A percentile compares a stretch with the other conserved stretches of the same genome.
Evolutionary conservation across 1,140 invertebrate genomes (phyloP).

Genomic region (Notospermus geniculatus): DNA sequence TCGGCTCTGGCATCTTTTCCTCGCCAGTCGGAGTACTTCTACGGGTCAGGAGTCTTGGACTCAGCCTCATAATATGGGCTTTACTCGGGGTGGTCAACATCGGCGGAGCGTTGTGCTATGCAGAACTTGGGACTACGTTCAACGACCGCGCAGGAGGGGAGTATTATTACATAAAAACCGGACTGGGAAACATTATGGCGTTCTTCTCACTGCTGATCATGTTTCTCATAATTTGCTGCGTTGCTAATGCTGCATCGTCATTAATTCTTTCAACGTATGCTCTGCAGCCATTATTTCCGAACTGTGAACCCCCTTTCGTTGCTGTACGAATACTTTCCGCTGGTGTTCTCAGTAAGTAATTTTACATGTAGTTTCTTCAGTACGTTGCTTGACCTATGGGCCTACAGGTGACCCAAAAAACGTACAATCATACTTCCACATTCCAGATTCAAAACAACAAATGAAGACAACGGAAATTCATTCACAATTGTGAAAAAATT

Average conservation of each 20-base stretch:
- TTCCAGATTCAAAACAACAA: no score
- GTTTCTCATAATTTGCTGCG: slow-evolving; percentile 69
- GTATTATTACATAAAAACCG: slow-evolving; percentile 12
- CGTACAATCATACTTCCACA: no score
- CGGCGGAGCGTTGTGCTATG: slow-evolving; percentile 60
- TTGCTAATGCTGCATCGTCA: slow-evolving; percentile 56
- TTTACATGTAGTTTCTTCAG: no score
- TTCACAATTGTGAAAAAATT: no score
- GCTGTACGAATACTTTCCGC: slow-evolving; percentile 45
- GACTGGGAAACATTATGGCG: slow-evolving; percentile 8
- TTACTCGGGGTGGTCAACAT: slow-evolving; percentile 77
- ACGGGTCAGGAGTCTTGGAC: slow-evolving; percentile 75
- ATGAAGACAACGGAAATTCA: no score
- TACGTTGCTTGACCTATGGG: no score
- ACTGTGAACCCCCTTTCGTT: slow-evolving; percentile 41
- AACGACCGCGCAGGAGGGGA: no score
- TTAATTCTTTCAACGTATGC: slow-evolving; percentile 52
- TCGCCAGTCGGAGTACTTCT: slow-evolving; percentile 85
- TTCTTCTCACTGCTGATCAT: no score
- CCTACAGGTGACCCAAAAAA: no score
- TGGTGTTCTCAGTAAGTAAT: slow-evolving; percentile 48
- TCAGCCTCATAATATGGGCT: slow-evolving; percentile 78
- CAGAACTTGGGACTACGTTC: slow-evolving; percentile 1
- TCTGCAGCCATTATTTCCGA: slow-evolving; percentile 48
- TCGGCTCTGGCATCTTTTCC: slow-evolving; percentile 89